Percentiles rank a stretch among this genome's conserved stretches.
phyloP scores from a whole-genome alignment of 2,113 vertebrate genomes.

The Morone saxatilis region DNA sequence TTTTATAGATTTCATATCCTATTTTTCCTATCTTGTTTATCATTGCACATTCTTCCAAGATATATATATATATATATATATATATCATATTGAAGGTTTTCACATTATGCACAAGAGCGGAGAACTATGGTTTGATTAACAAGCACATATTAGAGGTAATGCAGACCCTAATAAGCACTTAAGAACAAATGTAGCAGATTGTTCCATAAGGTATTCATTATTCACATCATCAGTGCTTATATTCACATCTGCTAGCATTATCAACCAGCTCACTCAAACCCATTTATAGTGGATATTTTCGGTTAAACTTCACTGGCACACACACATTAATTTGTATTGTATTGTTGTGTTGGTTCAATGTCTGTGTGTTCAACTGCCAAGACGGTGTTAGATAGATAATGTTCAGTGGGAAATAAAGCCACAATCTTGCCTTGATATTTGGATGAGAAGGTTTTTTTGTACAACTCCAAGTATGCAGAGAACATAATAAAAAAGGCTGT shows the following conservation, averaged over 20 bases:
- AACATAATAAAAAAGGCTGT: background rate
- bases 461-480: background rate
- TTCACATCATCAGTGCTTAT: conserved; percentile 27
- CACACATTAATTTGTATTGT: conserved; percentile 14
- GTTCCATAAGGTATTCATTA: conserved; percentile 30
- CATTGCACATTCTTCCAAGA: background rate
- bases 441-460: background rate
- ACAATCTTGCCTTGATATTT: background rate
- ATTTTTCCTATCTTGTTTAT: background rate
- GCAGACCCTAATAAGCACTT: conserved; percentile 13
- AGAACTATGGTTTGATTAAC: background rate
- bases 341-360: background rate
- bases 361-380: conserved; percentile 1
- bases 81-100: background rate
- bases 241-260: conserved; percentile 1
- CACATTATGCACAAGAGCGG: background rate
- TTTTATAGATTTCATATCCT: background rate
- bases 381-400: background rate
- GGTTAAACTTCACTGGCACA: background rate
- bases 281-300: conserved; percentile 20
- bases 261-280: conserved; percentile 8
- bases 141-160: conserved; percentile 7
- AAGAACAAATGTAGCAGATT: conserved; percentile 7
- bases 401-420: background rate
- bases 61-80: background rate